Base-by-base conservation (phyloP, 2,797 vertebrate species). In the Falco peregrinus region DNA sequence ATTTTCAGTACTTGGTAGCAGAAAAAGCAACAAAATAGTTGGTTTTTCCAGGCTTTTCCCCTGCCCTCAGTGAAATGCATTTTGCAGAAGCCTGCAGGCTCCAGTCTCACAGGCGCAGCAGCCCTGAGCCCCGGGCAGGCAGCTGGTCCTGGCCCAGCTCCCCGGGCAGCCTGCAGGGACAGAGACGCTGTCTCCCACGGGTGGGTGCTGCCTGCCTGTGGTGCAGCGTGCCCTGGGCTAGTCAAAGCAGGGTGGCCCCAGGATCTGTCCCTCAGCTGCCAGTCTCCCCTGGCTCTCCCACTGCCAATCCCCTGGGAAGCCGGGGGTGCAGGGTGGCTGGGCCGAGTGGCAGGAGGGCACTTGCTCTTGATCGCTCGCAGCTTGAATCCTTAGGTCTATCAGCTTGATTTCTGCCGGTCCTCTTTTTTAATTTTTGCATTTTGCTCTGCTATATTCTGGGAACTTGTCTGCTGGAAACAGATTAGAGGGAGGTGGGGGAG, bases 341-440 rank as follows among this genome's bases (percentile, higher is more conserved):
- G n/a, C 26, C 1, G 5, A 45, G 18, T 5, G 67, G 24, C 50
- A 31, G 69, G 16, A 33, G 56, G 45, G 11, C 31, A 6, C 41
- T 60, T 47, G 0, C 9, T 48, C n/a, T 22, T 11, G 0, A 0
- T 17, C 3, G 41, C n/a, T 13, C 3, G 6, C 6, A 6, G 0
- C 19, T n/a, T 11, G 2, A 54, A 18, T 10, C 67, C 22, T 47
- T 8, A 0, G 3, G 1, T 7, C 10, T 12, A 2, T 39, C n/a
- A 1, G 4, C 50, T 22, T n/a, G 11, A 4, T 51, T 61, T 15
- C 35, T 54, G 41, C 69, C 13, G 5, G 1, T 61, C 37, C 9
- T 33, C 11, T 45, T 22, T 25, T 47, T 33, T 5, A 5, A 22
- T 4, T 2, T 1, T 41, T 29, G 11, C 3, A 0, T 53, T 63